Evolutionary conservation across 30 jellyfish, hydroid and myxozoan species (phyloP).

Genomic region (Sanderia malayensis): DNA sequence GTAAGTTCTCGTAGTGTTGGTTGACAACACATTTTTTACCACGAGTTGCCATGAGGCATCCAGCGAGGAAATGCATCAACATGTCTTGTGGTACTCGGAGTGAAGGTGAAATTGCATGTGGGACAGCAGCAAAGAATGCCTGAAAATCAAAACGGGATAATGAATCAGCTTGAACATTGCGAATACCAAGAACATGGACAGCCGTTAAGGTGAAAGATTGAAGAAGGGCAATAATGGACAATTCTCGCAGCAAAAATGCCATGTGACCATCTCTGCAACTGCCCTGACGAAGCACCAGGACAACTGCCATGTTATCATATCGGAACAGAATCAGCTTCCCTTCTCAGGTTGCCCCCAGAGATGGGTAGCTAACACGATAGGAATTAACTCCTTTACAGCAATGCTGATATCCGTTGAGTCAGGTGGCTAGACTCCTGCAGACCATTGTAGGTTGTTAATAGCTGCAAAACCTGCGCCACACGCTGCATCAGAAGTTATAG

Average conservation of each 20-base stretch:
- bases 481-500: constrained; percentile 16
- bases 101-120: too few relatives aligned
- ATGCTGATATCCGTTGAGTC: constrained; percentile 4
- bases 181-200: constrained; percentile 19
- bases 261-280: not conserved
- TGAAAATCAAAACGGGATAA: constrained; percentile 26
- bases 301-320: constrained; percentile 34
- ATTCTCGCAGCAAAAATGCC: not conserved
- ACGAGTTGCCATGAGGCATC: too few relatives aligned
- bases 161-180: constrained; percentile 24
- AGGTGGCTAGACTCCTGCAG: constrained; percentile 2
- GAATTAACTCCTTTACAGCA: constrained; percentile 31
- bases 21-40: too few relatives aligned
- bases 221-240: not conserved
- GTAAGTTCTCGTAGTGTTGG: too few relatives aligned
- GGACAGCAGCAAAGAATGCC: constrained; percentile 9
- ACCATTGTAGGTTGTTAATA: not conserved
- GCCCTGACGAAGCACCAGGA: not conserved
- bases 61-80: too few relatives aligned
- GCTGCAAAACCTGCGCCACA: constrained; percentile 39
- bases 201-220: constrained; percentile 7
- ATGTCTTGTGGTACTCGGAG: too few relatives aligned
- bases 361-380: constrained; percentile 36
- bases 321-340: constrained; percentile 19
- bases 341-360: constrained; percentile 22